Conservation (phyloP, 1,140 invertebrate species). For the Dendrolimus kikuchii region DNA sequence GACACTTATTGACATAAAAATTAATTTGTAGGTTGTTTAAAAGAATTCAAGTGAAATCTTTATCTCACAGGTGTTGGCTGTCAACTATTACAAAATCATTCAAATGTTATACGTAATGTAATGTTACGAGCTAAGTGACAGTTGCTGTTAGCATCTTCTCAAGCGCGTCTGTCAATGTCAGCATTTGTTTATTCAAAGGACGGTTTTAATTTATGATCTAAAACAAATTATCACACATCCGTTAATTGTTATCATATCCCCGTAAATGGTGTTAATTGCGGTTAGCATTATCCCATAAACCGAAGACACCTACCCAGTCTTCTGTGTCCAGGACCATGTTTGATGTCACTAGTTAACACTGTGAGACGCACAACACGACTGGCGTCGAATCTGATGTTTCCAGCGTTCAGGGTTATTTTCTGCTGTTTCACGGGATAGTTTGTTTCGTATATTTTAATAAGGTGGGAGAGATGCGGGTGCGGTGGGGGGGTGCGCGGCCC, state of each 20-base stretch:
- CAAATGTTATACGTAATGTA: background rate
- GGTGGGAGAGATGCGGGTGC: constrained; percentile 18
- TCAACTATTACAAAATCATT: constrained; percentile 16
- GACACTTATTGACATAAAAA: constrained; percentile 1
- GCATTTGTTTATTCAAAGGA: no score
- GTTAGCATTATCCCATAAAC: background rate
- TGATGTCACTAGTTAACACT: constrained; percentile 68
- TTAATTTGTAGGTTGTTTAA: constrained; percentile 12
- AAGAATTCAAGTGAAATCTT: constrained; percentile 6
- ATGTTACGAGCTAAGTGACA: constrained; percentile 18
- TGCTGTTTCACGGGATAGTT: constrained; percentile 47
- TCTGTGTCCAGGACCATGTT: constrained; percentile 68
- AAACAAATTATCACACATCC: no score
- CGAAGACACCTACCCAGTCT: constrained; percentile 61
- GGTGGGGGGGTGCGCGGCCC: constrained; percentile 22
- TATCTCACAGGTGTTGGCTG: constrained; percentile 15
- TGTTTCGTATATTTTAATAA: constrained; percentile 57
- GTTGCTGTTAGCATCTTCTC: constrained; percentile 24
- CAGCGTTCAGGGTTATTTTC: constrained; percentile 71
- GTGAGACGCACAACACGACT: constrained; percentile 71
- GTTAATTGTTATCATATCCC: no score
- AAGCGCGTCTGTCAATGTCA: constrained; percentile 2
- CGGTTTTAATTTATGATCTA: no score
- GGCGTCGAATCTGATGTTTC: constrained; percentile 45
- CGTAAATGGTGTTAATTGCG: no score